Conservation (phyloP, 1,140 invertebrate genomes). For the Megalopta genalis region DNA sequence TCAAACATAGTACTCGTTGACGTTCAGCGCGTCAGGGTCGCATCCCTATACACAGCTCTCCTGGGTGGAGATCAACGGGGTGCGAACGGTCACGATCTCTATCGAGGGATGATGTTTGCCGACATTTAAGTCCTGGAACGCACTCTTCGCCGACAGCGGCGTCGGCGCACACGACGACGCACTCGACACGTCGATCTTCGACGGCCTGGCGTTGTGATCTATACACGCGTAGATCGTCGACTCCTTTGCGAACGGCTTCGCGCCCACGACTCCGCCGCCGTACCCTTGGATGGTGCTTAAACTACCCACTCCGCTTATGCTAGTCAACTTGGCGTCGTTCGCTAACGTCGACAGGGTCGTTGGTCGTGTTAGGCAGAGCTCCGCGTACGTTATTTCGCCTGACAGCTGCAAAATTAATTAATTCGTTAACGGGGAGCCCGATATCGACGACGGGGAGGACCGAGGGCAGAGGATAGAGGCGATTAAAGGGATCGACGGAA, state of each 20-base stretch:
- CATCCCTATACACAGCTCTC: conserved; percentile 90
- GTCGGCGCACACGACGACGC: conserved; percentile 69
- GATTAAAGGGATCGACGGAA: too few relatives aligned
- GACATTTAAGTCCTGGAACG: conserved; percentile 59
- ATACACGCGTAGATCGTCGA: conserved; percentile 87
- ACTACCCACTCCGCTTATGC: conserved; percentile 63
- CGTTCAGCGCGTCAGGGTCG: conserved; percentile 78
- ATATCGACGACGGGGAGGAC: too few relatives aligned
- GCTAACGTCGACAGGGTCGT: conserved; percentile 78
- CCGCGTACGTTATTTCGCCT: conserved; percentile 87
- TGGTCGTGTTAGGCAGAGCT: conserved; percentile 82
- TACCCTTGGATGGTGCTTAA: conserved; percentile 71
- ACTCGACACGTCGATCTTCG: conserved; percentile 73
- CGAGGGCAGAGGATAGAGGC: too few relatives aligned
- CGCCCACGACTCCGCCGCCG: conserved; percentile 71
- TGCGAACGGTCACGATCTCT: conserved; percentile 91
- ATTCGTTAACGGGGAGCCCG: too few relatives aligned
- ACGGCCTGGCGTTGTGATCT: conserved; percentile 81
- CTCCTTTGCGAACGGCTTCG: conserved; percentile 76
- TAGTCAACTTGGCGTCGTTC: conserved; percentile 76
- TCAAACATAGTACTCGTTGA: conserved; percentile 80
- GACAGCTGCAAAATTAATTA: conserved; percentile 23
- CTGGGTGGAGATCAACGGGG: conserved; percentile 89
- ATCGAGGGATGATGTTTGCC: conserved; percentile 79
- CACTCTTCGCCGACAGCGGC: conserved; percentile 60